Conservation (phyloP, 2,888 invertebrate species). For the Drosophila hamatofila region DNA sequence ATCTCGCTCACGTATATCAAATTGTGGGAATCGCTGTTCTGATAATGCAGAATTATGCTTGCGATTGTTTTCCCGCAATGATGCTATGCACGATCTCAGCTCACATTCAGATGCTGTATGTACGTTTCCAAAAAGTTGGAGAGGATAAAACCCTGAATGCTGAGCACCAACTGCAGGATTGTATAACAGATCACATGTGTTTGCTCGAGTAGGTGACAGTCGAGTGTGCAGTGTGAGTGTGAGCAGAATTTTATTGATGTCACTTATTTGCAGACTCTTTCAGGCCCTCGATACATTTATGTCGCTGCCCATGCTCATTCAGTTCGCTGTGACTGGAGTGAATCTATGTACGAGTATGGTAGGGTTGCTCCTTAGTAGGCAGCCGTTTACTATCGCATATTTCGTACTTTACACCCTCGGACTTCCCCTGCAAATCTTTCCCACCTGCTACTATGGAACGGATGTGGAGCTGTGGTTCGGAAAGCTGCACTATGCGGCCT, state of each 20-base stretch:
- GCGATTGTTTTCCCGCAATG: not conserved
- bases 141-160: not conserved
- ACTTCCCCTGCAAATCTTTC: slow-evolving; percentile 67
- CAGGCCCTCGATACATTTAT: slow-evolving; percentile 56
- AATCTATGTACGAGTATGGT: slow-evolving; percentile 65
- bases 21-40: not conserved
- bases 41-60: not conserved
- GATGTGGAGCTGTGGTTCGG: slow-evolving; percentile 59
- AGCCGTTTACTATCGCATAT: slow-evolving; percentile 53
- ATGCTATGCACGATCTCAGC: not conserved
- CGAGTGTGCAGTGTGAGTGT: not conserved
- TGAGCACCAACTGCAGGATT: not conserved
- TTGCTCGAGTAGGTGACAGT: not conserved
- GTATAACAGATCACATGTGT: not conserved
- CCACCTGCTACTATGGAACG: slow-evolving; percentile 77
- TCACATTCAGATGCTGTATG: not conserved
- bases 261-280: not conserved
- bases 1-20: not conserved
- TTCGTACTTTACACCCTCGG: slow-evolving; percentile 52
- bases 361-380: slow-evolving; percentile 55
- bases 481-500: slow-evolving; percentile 63
- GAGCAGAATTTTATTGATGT: not conserved
- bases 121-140: not conserved
- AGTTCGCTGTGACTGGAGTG: slow-evolving; percentile 61
- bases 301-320: slow-evolving; percentile 73